A percentile compares a stretch with the other conserved stretches of the same genome.
Evolutionary conservation across 2,888 invertebrate genomes (phyloP).

Genomic region (Temnothorax unifasciatus): DNA sequence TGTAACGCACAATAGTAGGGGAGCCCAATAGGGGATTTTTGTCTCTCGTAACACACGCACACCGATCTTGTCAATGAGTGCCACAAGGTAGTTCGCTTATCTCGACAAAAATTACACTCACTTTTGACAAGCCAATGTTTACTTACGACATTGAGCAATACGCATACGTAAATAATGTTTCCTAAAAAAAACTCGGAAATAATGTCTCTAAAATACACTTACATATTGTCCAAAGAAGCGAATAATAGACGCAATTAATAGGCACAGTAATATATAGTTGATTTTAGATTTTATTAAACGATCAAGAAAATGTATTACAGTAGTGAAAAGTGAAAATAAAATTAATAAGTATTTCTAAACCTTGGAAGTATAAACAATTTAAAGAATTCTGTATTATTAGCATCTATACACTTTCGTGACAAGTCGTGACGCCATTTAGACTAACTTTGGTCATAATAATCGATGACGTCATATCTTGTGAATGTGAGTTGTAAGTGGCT

Average conservation of each 20-base stretch:
- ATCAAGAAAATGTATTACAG: background rate
- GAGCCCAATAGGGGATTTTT: too few species aligned
- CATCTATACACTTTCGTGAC: background rate
- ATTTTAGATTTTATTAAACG: background rate
- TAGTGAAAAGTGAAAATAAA: background rate
- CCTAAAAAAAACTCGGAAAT: too few species aligned
- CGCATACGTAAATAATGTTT: constrained; percentile 13
- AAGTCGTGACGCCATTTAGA: constrained; percentile 48
- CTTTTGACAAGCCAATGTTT: background rate
- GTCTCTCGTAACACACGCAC: constrained; percentile 10
- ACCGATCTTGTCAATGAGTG: constrained; percentile 14
- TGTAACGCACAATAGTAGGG: constrained; percentile 18
- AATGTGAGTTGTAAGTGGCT: constrained; percentile 52
- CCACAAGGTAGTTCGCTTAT: constrained; percentile 14
- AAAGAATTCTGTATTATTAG: background rate
- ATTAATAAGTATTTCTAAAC: background rate
- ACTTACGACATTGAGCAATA: background rate
- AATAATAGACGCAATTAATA: background rate
- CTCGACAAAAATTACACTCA: constrained; percentile 1
- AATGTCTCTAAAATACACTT: background rate
- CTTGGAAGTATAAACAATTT: background rate
- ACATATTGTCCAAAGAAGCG: background rate
- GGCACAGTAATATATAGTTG: background rate
- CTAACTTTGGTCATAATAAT: constrained; percentile 70
- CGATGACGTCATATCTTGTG: constrained; percentile 76